Evolutionary conservation across 2,113 vertebrate genomes (phyloP), one percentile per base, ranked within the genome.

Genomic region (Speoplatyrhinus poulsoni): DNA sequence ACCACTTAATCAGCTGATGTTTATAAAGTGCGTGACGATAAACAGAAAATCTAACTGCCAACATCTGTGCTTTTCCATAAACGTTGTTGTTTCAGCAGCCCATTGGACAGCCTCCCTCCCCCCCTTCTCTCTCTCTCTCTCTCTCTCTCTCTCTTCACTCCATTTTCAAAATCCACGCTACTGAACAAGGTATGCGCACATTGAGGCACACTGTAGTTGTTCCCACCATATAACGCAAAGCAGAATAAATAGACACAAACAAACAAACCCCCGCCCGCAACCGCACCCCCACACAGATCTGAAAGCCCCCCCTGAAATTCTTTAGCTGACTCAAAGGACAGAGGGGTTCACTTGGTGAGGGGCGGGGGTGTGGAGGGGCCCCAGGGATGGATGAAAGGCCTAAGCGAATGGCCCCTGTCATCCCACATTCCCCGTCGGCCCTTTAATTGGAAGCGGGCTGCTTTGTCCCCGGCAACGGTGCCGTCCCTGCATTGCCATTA

Each of bases 401-500:
- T 68, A 78, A 75, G 76, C 80, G 72, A 85, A 90, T 80, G 86
- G 86, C 82, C 83, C 81, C 86, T 87, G 89, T 90, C 86, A 91
- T 87, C 85, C 82, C 68, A 77, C 82, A 82, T 90, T 91, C 89
- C 88, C 87, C 89, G 89, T 90, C 88, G 85, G 81, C 81, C 82
- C 85, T 90, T 88, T 92, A 93, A 93, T 92, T 93, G 89, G 88
- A 86, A 88, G 87, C 87, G 82, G 77, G 76, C 76, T 87, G 87
- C 91, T 92, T 89, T 91, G 89, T 91, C 80, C 88, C 81, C 67
- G 83, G 57, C 79, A 86, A 89, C 89, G 88, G 86, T 81, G 81
- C 70, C 76, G 65, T 84, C 83, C 88, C 87, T 87, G 87, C 69
- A 86, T 88, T 91, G 89, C 91, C 89, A 91, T 92, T 92, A 92